These are phyloP conservation scores for Cylindroiulus punctatus DNA, from an alignment of 2,888 invertebrate genomes.

Conservation along the genomic window DNA sequence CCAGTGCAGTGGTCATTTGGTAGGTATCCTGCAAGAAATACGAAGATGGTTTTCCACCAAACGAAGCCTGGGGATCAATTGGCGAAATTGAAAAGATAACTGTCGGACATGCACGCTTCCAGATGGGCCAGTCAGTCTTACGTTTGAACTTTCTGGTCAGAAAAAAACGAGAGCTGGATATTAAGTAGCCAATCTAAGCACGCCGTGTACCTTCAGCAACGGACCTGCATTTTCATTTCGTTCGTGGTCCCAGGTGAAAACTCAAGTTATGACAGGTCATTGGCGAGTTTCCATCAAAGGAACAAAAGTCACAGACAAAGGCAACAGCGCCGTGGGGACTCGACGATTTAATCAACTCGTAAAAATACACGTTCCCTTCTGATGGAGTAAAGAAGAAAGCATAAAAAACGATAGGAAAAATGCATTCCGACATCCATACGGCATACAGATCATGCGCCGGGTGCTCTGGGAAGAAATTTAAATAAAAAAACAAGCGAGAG, in stretches of 20 bases:
- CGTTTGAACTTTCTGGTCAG: not conserved
- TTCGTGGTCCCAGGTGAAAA: slow-evolving; percentile 33
- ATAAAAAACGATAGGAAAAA: not conserved
- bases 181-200: slow-evolving; percentile 29
- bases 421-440: not conserved
- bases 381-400: slow-evolving; percentile 1
- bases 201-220: not conserved
- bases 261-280: slow-evolving; percentile 45
- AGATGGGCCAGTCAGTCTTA: slow-evolving; percentile 37
- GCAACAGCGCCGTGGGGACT: slow-evolving; percentile 39
- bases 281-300: slow-evolving; percentile 39
- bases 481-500: slow-evolving; percentile 1
- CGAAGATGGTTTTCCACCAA: not conserved
- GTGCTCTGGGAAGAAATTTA: not conserved
- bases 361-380: slow-evolving; percentile 17
- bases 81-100: not conserved
- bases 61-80: slow-evolving; percentile 41
- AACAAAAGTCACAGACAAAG: slow-evolving; percentile 38
- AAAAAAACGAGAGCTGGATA: slow-evolving; percentile 33
- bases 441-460: not conserved
- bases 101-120: not conserved
- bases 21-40: not conserved
- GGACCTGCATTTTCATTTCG: slow-evolving; percentile 13
- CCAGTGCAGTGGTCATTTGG: slow-evolving; percentile 21
- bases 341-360: slow-evolving; percentile 42